A percentile compares a stretch with the other conserved stretches of the same genome.
Conservation (phyloP, 2,797 vertebrate species). For the Xiphophorus birchmanni region DNA sequence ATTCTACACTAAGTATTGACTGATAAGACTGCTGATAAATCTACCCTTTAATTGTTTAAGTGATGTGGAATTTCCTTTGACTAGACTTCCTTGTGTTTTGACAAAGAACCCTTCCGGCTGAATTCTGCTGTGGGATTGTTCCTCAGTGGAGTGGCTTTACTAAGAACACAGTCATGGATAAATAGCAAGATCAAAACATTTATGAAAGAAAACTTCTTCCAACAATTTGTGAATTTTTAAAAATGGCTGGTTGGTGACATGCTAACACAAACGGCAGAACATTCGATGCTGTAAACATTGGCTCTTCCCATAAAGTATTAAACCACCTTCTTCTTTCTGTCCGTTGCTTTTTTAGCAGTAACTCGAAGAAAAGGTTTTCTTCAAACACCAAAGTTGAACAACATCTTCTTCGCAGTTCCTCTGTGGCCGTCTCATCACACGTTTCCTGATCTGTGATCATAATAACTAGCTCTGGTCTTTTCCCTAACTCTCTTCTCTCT, state of each 20-base stretch:
- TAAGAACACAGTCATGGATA: not conserved
- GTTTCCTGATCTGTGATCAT: slow-evolving; percentile 54
- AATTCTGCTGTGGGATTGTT: not conserved
- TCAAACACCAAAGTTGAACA: slow-evolving; percentile 9
- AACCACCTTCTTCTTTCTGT: not conserved
- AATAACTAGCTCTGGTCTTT: slow-evolving; percentile 74
- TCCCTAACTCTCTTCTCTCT: slow-evolving; percentile 49
- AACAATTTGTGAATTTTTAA: not conserved
- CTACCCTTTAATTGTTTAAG: not conserved
- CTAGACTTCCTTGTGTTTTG: not conserved
- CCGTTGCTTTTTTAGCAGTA: not conserved
- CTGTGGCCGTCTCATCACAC: slow-evolving; percentile 56
- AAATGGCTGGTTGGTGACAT: not conserved
- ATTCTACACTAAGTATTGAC: not conserved
- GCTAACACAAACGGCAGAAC: not conserved
- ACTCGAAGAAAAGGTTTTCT: not conserved
- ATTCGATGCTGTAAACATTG: not conserved
- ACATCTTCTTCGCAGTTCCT: slow-evolving; percentile 59
- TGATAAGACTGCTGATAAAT: not conserved
- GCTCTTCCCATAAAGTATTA: not conserved
- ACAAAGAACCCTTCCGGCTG: not conserved
- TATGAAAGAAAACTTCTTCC: not conserved
- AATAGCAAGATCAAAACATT: not conserved
- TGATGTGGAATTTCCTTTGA: not conserved
- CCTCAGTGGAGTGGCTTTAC: not conserved